Evolutionary conservation across 2,113 vertebrate species (phyloP).

Genomic region (Odontesthes bonariensis): DNA sequence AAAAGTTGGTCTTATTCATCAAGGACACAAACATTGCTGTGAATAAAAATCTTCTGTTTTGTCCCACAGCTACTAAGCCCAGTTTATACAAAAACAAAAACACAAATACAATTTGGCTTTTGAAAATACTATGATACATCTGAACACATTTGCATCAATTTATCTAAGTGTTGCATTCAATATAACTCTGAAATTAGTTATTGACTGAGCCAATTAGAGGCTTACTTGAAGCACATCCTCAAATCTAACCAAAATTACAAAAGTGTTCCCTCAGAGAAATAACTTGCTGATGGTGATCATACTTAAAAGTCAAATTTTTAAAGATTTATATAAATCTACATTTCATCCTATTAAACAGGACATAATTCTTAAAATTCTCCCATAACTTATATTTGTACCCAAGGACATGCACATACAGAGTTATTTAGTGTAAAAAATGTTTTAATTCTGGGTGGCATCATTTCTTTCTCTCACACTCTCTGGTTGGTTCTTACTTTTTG

Average conservation of each 20-base stretch:
- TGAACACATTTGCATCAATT: slow-evolving; percentile 33
- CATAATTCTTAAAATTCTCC: too few relatives aligned
- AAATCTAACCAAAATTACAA: slow-evolving; percentile 35
- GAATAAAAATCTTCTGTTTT: slow-evolving; percentile 9
- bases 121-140: slow-evolving; percentile 22
- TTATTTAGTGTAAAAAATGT: background rate
- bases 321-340: background rate
- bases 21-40: slow-evolving; percentile 13
- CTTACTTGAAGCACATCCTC: slow-evolving; percentile 48
- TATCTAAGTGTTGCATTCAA: slow-evolving; percentile 25
- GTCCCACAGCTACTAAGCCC: slow-evolving; percentile 1
- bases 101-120: slow-evolving; percentile 13
- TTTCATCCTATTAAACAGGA: background rate
- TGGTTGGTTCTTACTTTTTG: slow-evolving; percentile 39
- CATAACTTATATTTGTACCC: too few relatives aligned
- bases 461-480: background rate
- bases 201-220: slow-evolving; percentile 42
- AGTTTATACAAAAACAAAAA: background rate
- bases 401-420: background rate
- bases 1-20: background rate
- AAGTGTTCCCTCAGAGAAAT: slow-evolving; percentile 19
- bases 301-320: slow-evolving; percentile 2
- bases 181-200: slow-evolving; percentile 49
- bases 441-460: background rate
- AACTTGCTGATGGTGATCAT: background rate